Percentiles rank a stretch among this genome's conserved stretches.
These are phyloP conservation scores for Tyria jacobaeae DNA, from an alignment of 2,888 invertebrate genomes.

Conservation along the genomic window DNA sequence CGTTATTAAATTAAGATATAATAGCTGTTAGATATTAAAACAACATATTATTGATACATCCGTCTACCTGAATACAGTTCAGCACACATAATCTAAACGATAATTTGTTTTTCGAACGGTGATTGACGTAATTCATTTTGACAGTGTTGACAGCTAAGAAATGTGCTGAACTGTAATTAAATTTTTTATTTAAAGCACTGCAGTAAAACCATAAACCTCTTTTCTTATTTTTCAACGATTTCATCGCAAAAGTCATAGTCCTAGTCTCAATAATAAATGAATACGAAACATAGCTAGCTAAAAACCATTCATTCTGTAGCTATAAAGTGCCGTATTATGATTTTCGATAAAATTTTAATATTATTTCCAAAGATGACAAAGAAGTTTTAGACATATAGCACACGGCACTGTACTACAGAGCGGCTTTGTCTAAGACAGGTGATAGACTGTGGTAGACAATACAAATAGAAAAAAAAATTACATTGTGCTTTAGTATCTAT, in stretches of 20 bases:
- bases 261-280: neutral
- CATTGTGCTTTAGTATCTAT: neutral
- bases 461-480: neutral
- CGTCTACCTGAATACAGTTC: neutral
- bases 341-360: too few species aligned
- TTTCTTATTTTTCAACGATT: neutral
- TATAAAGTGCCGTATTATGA: too few species aligned
- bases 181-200: too few species aligned
- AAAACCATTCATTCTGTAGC: too few species aligned
- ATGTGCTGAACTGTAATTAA: neutral
- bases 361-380: too few species aligned
- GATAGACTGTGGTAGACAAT: neutral
- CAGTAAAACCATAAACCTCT: neutral
- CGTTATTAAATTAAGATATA: slow-evolving; percentile 23
- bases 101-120: neutral
- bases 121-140: neutral
- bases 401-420: neutral
- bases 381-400: too few species aligned
- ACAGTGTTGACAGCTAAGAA: slow-evolving; percentile 7
- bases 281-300: neutral
- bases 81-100: neutral
- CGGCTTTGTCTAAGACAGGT: neutral
- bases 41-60: neutral
- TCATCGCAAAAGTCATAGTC: neutral
- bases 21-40: slow-evolving; percentile 39